Conservation (phyloP, 2,113 vertebrate genomes). For the Apodemus sylvaticus region DNA sequence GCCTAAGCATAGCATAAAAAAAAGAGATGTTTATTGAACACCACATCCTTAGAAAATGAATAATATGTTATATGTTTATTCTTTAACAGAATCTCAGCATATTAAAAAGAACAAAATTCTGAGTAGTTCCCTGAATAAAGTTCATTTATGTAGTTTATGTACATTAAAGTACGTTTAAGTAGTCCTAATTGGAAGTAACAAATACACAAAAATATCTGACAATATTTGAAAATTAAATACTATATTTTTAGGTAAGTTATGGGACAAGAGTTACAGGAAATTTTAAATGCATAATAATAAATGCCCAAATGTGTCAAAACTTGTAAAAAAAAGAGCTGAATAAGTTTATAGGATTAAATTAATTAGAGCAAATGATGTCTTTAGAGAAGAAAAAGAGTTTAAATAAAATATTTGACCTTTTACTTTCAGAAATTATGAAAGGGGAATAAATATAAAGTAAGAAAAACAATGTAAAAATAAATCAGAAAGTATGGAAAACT, state of each 20-base stretch:
- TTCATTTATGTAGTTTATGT: slow-evolving; percentile 18
- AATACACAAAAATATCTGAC: not conserved
- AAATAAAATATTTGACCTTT: not conserved
- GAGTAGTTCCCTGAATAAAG: not conserved
- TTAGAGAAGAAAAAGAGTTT: not conserved
- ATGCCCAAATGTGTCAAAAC: not conserved
- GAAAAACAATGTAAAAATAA: not conserved
- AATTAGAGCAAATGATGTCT: not conserved
- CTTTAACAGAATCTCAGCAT: not conserved
- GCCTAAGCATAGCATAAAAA: too few species aligned
- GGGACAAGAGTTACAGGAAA: not conserved
- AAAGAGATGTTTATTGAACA: not conserved
- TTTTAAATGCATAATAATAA: not conserved
- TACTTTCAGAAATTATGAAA: not conserved
- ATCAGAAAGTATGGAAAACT: not conserved
- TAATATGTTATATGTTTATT: not conserved
- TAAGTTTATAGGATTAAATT: not conserved
- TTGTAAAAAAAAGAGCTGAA: not conserved
- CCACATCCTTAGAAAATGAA: not conserved
- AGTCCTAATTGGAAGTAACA: not conserved
- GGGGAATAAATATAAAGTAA: not conserved
- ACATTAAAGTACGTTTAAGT: not conserved
- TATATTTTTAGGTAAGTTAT: not conserved
- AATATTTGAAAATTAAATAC: slow-evolving; percentile 20
- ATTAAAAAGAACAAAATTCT: not conserved